A percentile compares a stretch with the other conserved stretches of the same genome.
phyloP scores from a whole-genome alignment of 2,113 vertebrate species.

The Pungitius pungitius region DNA sequence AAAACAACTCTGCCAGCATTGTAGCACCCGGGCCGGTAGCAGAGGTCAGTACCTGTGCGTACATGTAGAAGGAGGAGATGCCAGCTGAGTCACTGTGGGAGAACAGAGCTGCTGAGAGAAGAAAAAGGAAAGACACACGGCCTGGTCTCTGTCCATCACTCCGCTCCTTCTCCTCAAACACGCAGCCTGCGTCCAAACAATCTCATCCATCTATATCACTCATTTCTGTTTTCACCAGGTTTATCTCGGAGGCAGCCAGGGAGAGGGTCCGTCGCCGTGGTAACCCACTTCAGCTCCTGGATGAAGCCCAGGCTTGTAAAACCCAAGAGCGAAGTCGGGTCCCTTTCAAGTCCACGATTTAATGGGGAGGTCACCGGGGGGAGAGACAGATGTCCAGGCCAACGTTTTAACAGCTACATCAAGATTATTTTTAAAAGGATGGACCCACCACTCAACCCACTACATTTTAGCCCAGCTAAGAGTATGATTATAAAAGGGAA shows the following conservation, averaged over 20 bases:
- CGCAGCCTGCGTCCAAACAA: constrained; percentile 53
- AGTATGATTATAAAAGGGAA: constrained; percentile 6
- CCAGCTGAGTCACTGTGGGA: constrained; percentile 29
- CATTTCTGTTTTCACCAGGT: constrained; percentile 63
- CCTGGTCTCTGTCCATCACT: constrained; percentile 54
- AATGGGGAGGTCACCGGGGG: constrained; percentile 46
- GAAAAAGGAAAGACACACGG: constrained; percentile 21
- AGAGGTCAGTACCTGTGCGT: constrained; percentile 35
- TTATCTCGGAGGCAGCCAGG: constrained; percentile 52
- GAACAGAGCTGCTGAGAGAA: constrained; percentile 43
- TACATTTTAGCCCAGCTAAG: constrained; percentile 28
- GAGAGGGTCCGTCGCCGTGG: constrained; percentile 52
- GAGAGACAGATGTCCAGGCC: constrained; percentile 23
- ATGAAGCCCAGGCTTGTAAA: constrained; percentile 68
- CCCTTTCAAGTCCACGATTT: constrained; percentile 57
- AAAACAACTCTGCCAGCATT: constrained; percentile 33
- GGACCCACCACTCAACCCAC: constrained; percentile 21
- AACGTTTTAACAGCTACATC: constrained; percentile 58
- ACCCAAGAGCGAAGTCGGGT: constrained; percentile 49
- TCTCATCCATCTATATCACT: constrained; percentile 62
- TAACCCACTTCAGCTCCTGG: constrained; percentile 60
- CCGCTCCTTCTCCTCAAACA: constrained; percentile 59
- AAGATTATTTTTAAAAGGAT: constrained; percentile 33
- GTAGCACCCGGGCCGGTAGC: not conserved
- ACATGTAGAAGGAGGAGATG: constrained; percentile 17